Conservation (phyloP, 2,888 invertebrate species). For the Pandemis heparana region DNA sequence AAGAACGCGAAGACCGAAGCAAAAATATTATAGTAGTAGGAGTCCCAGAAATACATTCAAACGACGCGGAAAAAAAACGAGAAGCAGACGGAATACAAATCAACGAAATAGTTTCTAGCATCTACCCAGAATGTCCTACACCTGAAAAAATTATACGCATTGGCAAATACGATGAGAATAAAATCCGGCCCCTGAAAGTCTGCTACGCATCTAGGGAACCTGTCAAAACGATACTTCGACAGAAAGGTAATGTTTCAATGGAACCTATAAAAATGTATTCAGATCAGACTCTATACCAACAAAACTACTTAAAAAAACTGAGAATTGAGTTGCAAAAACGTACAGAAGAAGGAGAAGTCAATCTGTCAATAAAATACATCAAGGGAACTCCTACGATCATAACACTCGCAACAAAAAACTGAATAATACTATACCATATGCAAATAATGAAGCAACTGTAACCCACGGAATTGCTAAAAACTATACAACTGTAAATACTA, state of each 20-base stretch:
- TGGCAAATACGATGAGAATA: background rate
- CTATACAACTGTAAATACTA: background rate
- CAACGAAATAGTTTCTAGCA: background rate
- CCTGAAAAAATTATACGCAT: background rate
- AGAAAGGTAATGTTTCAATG: background rate
- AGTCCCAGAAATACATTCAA: background rate
- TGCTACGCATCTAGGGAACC: background rate
- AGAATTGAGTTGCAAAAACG: slow-evolving; percentile 6
- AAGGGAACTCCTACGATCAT: slow-evolving; percentile 2
- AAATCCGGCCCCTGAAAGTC: background rate
- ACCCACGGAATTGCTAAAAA: background rate
- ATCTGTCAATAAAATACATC: slow-evolving; percentile 3
- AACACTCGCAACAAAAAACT: slow-evolving; percentile 4
- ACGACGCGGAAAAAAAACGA: background rate
- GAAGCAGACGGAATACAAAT: background rate
- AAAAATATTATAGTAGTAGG: slow-evolving; percentile 3
- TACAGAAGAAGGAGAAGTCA: background rate
- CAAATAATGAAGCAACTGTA: background rate
- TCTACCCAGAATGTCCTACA: background rate
- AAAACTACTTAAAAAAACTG: background rate
- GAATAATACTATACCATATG: too few species aligned
- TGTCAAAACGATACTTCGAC: slow-evolving; percentile 8
- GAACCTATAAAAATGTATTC: background rate
- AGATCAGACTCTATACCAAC: slow-evolving; percentile 3
- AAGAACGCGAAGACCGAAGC: background rate